Evolutionary conservation across 2,797 vertebrate genomes (phyloP).

Genomic region (Gymnothorax reevesii): DNA sequence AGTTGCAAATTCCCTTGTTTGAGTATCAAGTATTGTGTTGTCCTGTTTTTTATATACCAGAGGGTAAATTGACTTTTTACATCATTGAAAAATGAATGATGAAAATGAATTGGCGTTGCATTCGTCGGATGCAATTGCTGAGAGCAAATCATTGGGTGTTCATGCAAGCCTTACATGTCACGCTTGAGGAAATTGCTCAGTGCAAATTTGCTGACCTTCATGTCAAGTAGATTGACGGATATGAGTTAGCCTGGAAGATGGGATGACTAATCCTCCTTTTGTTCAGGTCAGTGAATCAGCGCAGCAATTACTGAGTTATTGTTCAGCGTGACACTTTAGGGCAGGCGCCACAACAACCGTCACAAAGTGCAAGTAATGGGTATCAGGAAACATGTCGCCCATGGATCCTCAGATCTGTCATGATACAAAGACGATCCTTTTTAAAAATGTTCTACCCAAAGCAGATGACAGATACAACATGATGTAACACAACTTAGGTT

Average conservation of each 20-base stretch:
- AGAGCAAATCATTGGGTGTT: neutral
- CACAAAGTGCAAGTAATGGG: neutral
- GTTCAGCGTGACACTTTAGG: neutral
- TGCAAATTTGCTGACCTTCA: neutral
- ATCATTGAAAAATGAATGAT: no score
- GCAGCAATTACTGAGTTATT: neutral
- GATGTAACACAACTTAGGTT: neutral
- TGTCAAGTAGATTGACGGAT: neutral
- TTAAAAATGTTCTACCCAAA: neutral
- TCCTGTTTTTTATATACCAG: no score
- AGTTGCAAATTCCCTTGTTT: no score
- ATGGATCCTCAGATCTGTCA: neutral
- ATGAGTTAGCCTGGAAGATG: neutral
- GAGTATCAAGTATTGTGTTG: no score
- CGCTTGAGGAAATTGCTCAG: neutral
- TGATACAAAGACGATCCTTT: neutral
- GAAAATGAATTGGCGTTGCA: no score
- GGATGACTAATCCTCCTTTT: neutral
- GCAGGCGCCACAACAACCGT: neutral
- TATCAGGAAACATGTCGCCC: neutral
- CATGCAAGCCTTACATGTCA: neutral
- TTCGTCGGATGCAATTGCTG: neutral
- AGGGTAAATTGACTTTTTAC: no score
- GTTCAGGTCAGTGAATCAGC: constrained; percentile 1
- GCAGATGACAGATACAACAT: neutral